Percentiles rank a stretch among this genome's conserved stretches.
Evolutionary conservation across 2,113 vertebrate genomes (phyloP).

Genomic region (Cottus gobio): DNA sequence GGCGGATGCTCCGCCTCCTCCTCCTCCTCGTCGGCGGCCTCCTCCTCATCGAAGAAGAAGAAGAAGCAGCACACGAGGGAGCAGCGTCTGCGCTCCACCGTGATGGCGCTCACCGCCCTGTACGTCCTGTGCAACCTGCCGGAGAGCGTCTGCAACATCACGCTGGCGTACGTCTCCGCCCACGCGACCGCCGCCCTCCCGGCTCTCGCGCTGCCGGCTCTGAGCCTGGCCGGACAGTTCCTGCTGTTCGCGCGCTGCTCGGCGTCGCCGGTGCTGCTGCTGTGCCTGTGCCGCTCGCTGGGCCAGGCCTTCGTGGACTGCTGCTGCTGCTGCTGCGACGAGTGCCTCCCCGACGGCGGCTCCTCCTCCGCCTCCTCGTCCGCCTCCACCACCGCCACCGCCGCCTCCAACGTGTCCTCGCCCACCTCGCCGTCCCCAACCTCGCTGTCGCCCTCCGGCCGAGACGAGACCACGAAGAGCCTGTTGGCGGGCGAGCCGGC

Average conservation of each 20-base stretch:
- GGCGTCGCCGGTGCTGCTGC: constrained; percentile 87
- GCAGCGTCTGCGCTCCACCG: constrained; percentile 85
- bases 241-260: constrained; percentile 91
- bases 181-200: constrained; percentile 81
- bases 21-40: constrained; percentile 29
- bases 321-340: constrained; percentile 96
- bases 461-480: constrained; percentile 81
- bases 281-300: constrained; percentile 90
- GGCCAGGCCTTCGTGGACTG: constrained; percentile 95
- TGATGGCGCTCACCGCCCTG: constrained; percentile 86
- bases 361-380: constrained; percentile 44
- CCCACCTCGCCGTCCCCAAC: constrained; percentile 58
- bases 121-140: constrained; percentile 89
- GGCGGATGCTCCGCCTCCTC: constrained; percentile 62
- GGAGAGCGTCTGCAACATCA: constrained; percentile 88
- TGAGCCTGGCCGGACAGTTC: constrained; percentile 91
- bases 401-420: constrained; percentile 68
- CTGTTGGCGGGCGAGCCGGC: constrained; percentile 77
- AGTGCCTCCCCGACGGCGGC: constrained; percentile 74
- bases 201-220: constrained; percentile 69
- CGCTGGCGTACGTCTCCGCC: constrained; percentile 85
- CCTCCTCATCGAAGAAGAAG: constrained; percentile 20
- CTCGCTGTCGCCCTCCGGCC: constrained; percentile 68
- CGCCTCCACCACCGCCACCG: constrained; percentile 57
- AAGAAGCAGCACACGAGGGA: constrained; percentile 80